These are phyloP conservation scores for Lasioglossum pauxillum DNA, from an alignment of 2,888 invertebrate species.

Conservation along the genomic window DNA sequence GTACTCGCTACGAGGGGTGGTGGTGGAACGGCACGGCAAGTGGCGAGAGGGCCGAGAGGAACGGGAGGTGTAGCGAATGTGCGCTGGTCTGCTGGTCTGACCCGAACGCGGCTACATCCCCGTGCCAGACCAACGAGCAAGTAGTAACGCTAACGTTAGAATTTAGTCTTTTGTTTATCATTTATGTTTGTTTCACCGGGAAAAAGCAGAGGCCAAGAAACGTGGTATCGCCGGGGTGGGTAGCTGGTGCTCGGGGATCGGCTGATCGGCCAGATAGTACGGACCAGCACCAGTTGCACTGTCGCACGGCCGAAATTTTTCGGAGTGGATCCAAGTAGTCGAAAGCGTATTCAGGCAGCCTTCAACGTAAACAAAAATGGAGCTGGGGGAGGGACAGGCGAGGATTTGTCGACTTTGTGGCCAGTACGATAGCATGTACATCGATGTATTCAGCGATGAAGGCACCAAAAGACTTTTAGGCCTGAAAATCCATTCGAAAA, in stretches of 20 bases:
- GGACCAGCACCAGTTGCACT: conserved; percentile 23
- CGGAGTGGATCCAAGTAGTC: conserved; percentile 67
- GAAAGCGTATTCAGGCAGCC: conserved; percentile 75
- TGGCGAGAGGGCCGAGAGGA: neutral
- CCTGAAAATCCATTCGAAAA: conserved; percentile 80
- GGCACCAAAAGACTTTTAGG: conserved; percentile 79
- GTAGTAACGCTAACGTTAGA: conserved; percentile 65
- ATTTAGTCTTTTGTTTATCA: conserved; percentile 68
- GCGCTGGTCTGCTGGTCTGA: conserved; percentile 62
- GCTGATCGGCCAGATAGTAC: conserved; percentile 27
- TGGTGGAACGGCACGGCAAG: neutral
- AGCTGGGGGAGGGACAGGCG: conserved; percentile 77
- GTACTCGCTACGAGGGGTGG: neutral
- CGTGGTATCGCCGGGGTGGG: conserved; percentile 15
- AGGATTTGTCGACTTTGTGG: conserved; percentile 82
- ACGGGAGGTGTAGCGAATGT: conserved; percentile 26
- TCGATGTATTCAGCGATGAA: conserved; percentile 82
- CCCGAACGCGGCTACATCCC: conserved; percentile 66
- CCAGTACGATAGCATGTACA: conserved; percentile 79
- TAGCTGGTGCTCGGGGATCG: conserved; percentile 32
- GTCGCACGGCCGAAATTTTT: conserved; percentile 33
- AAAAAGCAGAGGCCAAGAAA: conserved; percentile 3
- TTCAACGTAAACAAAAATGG: conserved; percentile 79
- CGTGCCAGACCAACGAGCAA: conserved; percentile 58
- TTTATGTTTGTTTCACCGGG: conserved; percentile 47